Percentiles rank a stretch among this genome's conserved stretches.
phyloP scores from a whole-genome alignment of 1,140 invertebrate genomes.

The Leptoteleia sp. region DNA sequence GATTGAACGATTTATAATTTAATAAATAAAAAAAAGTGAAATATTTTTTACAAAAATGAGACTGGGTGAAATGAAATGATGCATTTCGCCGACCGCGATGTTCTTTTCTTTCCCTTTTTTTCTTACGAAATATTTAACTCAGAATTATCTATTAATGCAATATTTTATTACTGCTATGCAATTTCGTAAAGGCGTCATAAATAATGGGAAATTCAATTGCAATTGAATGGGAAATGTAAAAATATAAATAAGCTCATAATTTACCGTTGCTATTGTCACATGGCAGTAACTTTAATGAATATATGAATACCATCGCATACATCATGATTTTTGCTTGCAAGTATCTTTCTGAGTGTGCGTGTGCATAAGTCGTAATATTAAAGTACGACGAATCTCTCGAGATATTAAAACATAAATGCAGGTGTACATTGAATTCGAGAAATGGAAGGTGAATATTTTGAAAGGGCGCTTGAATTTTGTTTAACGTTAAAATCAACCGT shows the following conservation, averaged over 20 bases:
- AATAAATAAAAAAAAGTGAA: no score
- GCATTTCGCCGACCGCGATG: no score
- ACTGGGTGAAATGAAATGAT: no score
- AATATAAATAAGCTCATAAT: conserved; percentile 21
- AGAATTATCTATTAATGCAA: no score
- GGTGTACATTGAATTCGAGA: conserved; percentile 11
- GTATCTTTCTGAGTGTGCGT: not conserved
- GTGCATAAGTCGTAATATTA: not conserved
- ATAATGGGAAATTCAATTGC: conserved; percentile 15
- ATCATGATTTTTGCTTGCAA: conserved; percentile 19
- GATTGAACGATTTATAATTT: no score
- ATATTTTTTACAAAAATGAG: no score
- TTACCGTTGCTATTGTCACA: conserved; percentile 18
- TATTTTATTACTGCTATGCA: no score
- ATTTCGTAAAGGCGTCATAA: not conserved
- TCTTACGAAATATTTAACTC: no score
- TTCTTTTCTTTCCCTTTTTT: no score
- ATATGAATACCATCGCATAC: conserved; percentile 24
- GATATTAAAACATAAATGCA: conserved; percentile 6
- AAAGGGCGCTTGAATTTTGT: not conserved
- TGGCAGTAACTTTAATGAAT: conserved; percentile 23
- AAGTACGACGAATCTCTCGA: conserved; percentile 8
- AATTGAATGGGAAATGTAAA: conserved; percentile 11
- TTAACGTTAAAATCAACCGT: not conserved
- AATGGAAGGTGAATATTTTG: not conserved